Base-by-base conservation (phyloP, 2,888 invertebrate species). In the Pyrrhosoma nymphula region DNA sequence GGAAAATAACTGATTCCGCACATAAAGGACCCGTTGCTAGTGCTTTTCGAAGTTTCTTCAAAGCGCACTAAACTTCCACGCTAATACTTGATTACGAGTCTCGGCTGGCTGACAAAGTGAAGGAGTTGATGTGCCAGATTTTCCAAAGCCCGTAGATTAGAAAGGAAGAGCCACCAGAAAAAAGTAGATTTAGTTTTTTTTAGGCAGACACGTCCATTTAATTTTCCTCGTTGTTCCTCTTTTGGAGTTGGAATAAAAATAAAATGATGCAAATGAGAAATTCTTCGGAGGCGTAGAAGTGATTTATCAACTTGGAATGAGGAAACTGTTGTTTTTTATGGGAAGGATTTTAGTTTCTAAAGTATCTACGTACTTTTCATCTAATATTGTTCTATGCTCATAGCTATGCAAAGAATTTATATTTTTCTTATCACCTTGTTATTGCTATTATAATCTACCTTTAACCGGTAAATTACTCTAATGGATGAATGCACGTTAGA, bases 271-370 rank as follows among this genome's bases (percentile, higher is more conserved):
- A 69, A 69, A 69, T 69, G 69, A 69, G n/a, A 69, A 69, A 69
- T n/a, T 10, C n/a, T 4, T n/a, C n/a, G n/a, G n/a, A 26, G 69
- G 69, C 69, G n/a, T 26, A 6, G 69, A 12, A 69, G 69, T n/a
- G 69, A 69, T 69, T 69, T 69, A 69, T 69, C 69, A 69, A 69
- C 69, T 69, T n/a, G 26, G n/a, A 69, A 69, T 69, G 69, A 69
- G 69, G 69, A 8, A n/a, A n/a, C 69, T 2, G n/a, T n/a, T 69
- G 8, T n/a, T 69, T 69, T 47, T n/a, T 26, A 4, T 69, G n/a
- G n/a, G 26, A 20, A 20, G 60, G 60, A 60, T 60, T 20, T 60
- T 20, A 14, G 18, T 60, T 60, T 20, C 60, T n/a, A 20, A 60
- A 20, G 60, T 60, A 60, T 60, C 18, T 47, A 4, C 47, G 8